Conservation (phyloP, 1,140 invertebrate genomes). For the Caenorhabditis brenneri region DNA sequence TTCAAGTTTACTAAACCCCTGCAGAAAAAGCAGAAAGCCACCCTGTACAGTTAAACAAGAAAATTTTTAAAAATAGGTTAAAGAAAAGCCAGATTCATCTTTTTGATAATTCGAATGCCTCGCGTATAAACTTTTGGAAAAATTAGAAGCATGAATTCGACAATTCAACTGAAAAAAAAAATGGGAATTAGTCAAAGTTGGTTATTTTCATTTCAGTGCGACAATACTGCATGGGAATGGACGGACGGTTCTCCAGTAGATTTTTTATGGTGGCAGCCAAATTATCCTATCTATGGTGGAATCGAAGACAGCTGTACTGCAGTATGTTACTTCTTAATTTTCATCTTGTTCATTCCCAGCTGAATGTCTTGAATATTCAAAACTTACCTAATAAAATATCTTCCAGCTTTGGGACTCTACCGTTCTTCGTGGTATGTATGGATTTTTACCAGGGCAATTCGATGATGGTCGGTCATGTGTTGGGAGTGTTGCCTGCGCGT, state of each 20-base stretch:
- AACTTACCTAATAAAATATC: background rate
- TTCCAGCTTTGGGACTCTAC: background rate
- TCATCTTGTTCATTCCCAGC: too few species aligned
- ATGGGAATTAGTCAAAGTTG: background rate
- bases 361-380: too few species aligned
- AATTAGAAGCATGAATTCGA: too few species aligned
- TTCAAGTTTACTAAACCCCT: too few species aligned
- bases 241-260: background rate
- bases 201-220: too few species aligned
- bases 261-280: slow-evolving; percentile 1
- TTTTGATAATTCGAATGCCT: too few species aligned
- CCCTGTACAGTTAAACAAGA: too few species aligned
- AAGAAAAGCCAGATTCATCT: too few species aligned
- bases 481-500: background rate
- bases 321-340: background rate
- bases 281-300: background rate
- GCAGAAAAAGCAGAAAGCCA: too few species aligned
- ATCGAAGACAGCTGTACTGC: slow-evolving; percentile 17
- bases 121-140: too few species aligned
- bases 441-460: background rate
- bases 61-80: background rate
- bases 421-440: background rate
- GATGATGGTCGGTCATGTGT: background rate
- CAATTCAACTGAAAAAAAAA: too few species aligned
- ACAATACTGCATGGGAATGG: slow-evolving; percentile 10